Conservation (phyloP, 2,797 vertebrate genomes). For the Aulostomus chinensis region DNA sequence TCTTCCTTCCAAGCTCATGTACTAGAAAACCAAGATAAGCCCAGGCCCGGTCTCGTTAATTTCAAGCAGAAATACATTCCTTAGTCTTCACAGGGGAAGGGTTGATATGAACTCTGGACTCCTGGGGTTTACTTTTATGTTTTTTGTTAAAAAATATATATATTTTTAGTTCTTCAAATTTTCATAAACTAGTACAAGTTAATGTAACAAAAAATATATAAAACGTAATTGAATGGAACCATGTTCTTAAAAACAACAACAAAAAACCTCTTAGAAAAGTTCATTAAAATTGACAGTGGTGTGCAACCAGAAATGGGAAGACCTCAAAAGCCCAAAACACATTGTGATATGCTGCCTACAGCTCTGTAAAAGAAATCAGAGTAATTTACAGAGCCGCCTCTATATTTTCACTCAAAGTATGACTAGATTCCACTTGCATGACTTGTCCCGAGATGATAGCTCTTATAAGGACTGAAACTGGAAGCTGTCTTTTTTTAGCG, state of each 20-base stretch:
- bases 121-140: background rate
- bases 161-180: background rate
- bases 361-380: constrained; percentile 14
- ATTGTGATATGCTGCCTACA: constrained; percentile 8
- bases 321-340: no score
- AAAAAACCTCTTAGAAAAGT: no score
- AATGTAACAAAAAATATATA: no score
- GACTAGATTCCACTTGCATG: constrained; percentile 27
- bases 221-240: no score
- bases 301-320: no score
- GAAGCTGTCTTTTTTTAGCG: no score
- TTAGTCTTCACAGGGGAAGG: constrained; percentile 35
- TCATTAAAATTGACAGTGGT: no score
- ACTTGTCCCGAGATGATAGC: constrained; percentile 23
- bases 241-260: no score
- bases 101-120: constrained; percentile 19
- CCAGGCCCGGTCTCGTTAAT: constrained; percentile 55
- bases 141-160: background rate
- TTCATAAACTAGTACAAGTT: background rate
- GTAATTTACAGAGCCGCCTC: constrained; percentile 39
- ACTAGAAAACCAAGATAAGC: constrained; percentile 65
- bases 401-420: constrained; percentile 21
- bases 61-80: constrained; percentile 54
- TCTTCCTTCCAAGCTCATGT: constrained; percentile 40
- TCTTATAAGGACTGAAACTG: constrained; percentile 29